Base-by-base conservation (phyloP, 1,140 invertebrate genomes). In the Sinonovacula constricta region DNA sequence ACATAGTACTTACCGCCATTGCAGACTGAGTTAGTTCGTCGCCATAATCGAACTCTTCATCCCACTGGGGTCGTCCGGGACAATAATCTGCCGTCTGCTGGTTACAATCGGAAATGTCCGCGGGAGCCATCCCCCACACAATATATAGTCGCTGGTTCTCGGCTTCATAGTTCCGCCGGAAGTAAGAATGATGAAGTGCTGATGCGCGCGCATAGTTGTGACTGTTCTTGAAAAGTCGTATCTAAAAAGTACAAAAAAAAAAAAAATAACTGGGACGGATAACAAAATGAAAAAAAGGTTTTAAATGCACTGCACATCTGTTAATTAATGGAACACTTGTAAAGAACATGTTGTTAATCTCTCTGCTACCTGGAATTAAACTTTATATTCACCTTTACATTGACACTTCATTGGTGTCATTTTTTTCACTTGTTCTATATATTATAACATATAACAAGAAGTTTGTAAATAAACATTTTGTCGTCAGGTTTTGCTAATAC, bases 191-290 rank as follows among this genome's bases (percentile, higher is more conserved):
- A 34, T 78, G 75, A 2, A 56, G 34, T 5, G 33, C 10, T 3
- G 65, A 45, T 36, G 75, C 75, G 26, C 62, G 60, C 22, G 75
- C 75, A 53, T 78, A 78, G 30, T 78, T 78, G 28, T 78, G 75
- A 18, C 15, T 78, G 26, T 33, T 24, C 53, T 36, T 22, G 36
- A 78, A 78, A 15, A 78, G 15, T 22, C 75, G 56, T 22, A 78
- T 24, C 75, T 78, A 28, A 26, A 34, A 54, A 39, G 54, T 28
- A 70, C 7, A 18, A 45, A 18, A 45, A 10, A 45, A 45, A 45
- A 45, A 10, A 45, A 10, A 10, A 45, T 45, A n/a, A n/a, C n/a
- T n/a, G n/a, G n/a, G n/a, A n/a, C n/a, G n/a, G n/a, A n/a, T n/a
- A n/a, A n/a, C n/a, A n/a, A n/a, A n/a, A n/a, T n/a, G n/a, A n/a